Evolutionary conservation across 2,888 invertebrate genomes (phyloP), one percentile per base, ranked within the genome.

Genomic region (Lacanobia wlatinum): DNA sequence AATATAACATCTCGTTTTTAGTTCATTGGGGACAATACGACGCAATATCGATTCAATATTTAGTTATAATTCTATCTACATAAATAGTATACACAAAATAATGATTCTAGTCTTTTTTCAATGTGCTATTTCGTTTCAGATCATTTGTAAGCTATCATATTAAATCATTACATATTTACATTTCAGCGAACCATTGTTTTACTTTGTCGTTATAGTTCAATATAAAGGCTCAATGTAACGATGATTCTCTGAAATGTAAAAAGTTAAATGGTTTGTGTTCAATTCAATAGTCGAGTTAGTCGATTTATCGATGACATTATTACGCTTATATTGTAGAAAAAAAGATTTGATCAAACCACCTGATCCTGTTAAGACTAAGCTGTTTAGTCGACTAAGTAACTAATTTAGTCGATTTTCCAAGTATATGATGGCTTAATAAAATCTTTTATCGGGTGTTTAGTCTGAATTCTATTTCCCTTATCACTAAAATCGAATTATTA

Each of bases 71-170:
- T 82, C 82, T 87, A 82, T 84, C 79, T 81, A 82, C 85, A 87
- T 89, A 92, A 87, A 93, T 74, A 87, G 87, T 88, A 86, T 92
- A 92, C 91, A 91, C 91, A 94, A 94, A 93, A 93, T 92, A 93
- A 91, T 87, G 85, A 83, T 88, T 89, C 83, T 88, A 84, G 84
- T 84, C 83, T 84, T 85, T 79, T 83, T 82, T 80, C 73, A 80
- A 83, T 86, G 84, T 82, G 83, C 83, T 78, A 79, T 82, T 82
- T 76, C 78, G 76, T 79, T 84, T 80, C 83, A 79, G 74, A 76
- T 78, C 73, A 73, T 85, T 76, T 63, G 71, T 83, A 79, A 76
- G 63, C 59, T 81, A 76, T 50, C 61, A 70, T 83, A 77, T 58
- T 73, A 76, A 75, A 70, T 69, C 69, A 70, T 81, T 80, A n/a